Conservation (phyloP, 2,113 vertebrate genomes). For the Zingel zingel region DNA sequence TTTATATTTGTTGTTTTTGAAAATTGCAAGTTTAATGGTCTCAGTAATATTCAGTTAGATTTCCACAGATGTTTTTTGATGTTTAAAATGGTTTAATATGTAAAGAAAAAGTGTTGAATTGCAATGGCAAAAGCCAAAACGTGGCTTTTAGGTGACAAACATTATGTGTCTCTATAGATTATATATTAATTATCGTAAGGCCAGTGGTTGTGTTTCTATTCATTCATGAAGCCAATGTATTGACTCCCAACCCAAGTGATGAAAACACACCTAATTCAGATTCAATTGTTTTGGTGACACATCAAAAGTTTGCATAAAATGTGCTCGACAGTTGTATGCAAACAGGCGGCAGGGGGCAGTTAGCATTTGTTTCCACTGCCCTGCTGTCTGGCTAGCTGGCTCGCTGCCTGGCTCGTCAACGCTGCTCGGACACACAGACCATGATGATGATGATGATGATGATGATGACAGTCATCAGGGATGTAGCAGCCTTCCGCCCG, state of each 20-base stretch:
- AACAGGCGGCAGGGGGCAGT: constrained; percentile 52
- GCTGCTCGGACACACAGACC: constrained; percentile 68
- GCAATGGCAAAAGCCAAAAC: constrained; percentile 7
- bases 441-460: constrained; percentile 68
- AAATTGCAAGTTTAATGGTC: not conserved
- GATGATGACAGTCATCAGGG: constrained; percentile 77
- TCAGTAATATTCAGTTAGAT: not conserved
- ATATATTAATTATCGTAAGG: constrained; percentile 26
- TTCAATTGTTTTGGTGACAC: constrained; percentile 14
- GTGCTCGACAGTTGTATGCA: constrained; percentile 54
- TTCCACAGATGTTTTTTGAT: no score
- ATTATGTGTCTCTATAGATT: constrained; percentile 8
- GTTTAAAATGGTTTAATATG: not conserved
- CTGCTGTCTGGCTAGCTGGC: constrained; percentile 70
- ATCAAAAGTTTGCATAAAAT: constrained; percentile 63
- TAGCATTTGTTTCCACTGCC: constrained; percentile 63
- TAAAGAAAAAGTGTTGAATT: not conserved
- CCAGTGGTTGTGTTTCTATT: constrained; percentile 26
- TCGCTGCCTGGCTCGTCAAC: constrained; percentile 70
- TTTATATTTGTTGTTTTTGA: not conserved
- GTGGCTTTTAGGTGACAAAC: constrained; percentile 18
- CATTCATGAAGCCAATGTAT: constrained; percentile 44
- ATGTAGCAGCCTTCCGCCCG: constrained; percentile 64
- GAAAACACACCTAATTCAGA: constrained; percentile 24
- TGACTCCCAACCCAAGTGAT: constrained; percentile 14